Base-by-base conservation (phyloP, 2,797 vertebrate species). In the Argentina silus region DNA sequence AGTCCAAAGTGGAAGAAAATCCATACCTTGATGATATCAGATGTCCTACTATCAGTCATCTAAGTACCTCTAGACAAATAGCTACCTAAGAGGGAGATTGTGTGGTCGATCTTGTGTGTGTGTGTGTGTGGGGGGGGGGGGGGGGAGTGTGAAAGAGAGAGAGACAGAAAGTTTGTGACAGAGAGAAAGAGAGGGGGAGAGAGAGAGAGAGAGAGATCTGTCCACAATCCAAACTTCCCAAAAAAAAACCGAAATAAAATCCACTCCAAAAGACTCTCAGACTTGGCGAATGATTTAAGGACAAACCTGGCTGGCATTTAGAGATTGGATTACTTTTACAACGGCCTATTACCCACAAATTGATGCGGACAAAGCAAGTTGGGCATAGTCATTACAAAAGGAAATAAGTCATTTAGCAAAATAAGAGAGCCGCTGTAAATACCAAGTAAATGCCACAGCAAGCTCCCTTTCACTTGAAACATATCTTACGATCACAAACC, bases 391-490 rank as follows among this genome's bases (percentile, higher is more conserved):
- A 86, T 83, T 83, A 84, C 86, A 85, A 74, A 81, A 86, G 74
- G 77, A 84, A 84, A 88, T 48, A 86, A 81, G 77, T 82, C 74
- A 85, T 87, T 86, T 84, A 65, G 73, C 67, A 73, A 84, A 88
- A 86, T 87, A 84, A 83, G 81, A 77, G 73, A 17, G 78, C 78
- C 77, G 81, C 70, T 82, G 77, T 84, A 87, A 86, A 90, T 89
- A 86, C 81, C 78, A 81, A 80, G 86, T 42, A 82, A 86, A 82
- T 82, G 77, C 50, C 81, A 86, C 68, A 78, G 67, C 48, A 42
- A 57, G 66, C 45, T 61, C 47, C 55, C 67, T 74, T 69, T 66
- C 70, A 78, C 64, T 69, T 53, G 48, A 78, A 78, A 78, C 43
- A 57, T 64, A 80, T 74, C 75, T 12, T 21, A 3, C 27, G 8